Evolutionary conservation across 2,888 invertebrate species (phyloP), one percentile per base, ranked within the genome.

Genomic region (Dexiosoma caninum): DNA sequence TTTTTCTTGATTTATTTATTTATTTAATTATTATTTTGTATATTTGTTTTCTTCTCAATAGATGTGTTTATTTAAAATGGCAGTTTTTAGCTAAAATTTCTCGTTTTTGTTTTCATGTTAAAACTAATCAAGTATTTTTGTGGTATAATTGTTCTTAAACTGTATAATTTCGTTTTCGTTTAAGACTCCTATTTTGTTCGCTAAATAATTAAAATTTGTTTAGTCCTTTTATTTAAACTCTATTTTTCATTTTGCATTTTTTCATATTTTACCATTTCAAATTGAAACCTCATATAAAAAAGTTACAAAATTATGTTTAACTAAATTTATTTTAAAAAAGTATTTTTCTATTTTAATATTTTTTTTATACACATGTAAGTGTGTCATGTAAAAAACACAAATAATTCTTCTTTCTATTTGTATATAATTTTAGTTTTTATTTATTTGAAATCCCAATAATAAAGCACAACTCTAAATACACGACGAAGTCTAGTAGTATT

Each of bases 261-360:
- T 19, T 37, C 75, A 14, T 16, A 21, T 53, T 75, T 59, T 64
- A 67, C 60, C 74, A 71, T 78, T 81, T 78, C 64, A 75, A 74
- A 78, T 81, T 81, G 81, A 81, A 81, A 81, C 81, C 81, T 81
- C 55, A 75, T 81, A 78, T 75, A 81, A 81, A 80, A 80, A 81
- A 62, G 62, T 77, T 76, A 74, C 77, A 81, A 81, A 81, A 76
- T 44, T 59, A 42, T 30, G 42, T 64, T 78, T 42, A 69, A 69
- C 74, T 64, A 78, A 78, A 62, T 77, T 67, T 57, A 14, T 67
- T 69, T 66, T 32, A 59, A 59, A 67, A 60, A 76, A 62, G 35
- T 70, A 40, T 64, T 32, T 19, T 37, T 8, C 60, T 53, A 3
- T 14, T 69, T 69, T 76, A 14, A 44, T 62, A 27, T 53, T 9